phyloP scores from a whole-genome alignment of 2,888 invertebrate genomes.

The Dugesia japonica region DNA sequence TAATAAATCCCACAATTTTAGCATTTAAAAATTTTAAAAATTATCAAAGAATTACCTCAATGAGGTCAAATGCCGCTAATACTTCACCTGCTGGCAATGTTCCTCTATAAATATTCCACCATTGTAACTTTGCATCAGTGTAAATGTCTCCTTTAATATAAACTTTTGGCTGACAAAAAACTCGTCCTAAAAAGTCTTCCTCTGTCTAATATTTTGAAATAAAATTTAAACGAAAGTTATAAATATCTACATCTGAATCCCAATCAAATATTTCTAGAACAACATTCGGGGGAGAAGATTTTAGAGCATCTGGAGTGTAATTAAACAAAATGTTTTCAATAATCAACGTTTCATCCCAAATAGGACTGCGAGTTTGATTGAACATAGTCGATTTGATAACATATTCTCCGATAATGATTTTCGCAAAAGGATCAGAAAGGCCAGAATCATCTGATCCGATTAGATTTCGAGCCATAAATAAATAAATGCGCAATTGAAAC shows the following conservation, averaged over 20 bases:
- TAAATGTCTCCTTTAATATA: slow-evolving; percentile 26
- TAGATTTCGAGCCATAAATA: slow-evolving; percentile 72
- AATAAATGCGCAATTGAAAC: slow-evolving; percentile 70
- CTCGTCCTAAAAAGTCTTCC: slow-evolving; percentile 25
- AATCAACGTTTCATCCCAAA: slow-evolving; percentile 73
- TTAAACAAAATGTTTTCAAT: slow-evolving; percentile 68
- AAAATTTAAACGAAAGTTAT: no score
- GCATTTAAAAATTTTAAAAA: no score
- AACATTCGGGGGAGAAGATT: slow-evolving; percentile 63
- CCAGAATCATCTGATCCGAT: slow-evolving; percentile 79
- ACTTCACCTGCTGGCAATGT: slow-evolving; percentile 25
- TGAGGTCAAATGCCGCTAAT: slow-evolving; percentile 25
- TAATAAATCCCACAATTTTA: no score
- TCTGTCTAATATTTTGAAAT: no score
- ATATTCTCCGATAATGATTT: slow-evolving; percentile 64
- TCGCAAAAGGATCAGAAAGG: slow-evolving; percentile 72
- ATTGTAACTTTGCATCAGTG: neutral
- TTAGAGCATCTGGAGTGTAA: slow-evolving; percentile 65
- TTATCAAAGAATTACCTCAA: neutral
- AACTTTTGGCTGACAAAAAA: slow-evolving; percentile 23
- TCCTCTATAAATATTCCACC: slow-evolving; percentile 22
- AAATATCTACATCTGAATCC: slow-evolving; percentile 63
- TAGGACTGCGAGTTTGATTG: slow-evolving; percentile 74
- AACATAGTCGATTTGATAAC: slow-evolving; percentile 54
- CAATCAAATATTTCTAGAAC: slow-evolving; percentile 76